Percentiles rank a stretch among this genome's conserved stretches.
Evolutionary conservation across 2,888 invertebrate genomes (phyloP).

Genomic region (Limenitis camilla): DNA sequence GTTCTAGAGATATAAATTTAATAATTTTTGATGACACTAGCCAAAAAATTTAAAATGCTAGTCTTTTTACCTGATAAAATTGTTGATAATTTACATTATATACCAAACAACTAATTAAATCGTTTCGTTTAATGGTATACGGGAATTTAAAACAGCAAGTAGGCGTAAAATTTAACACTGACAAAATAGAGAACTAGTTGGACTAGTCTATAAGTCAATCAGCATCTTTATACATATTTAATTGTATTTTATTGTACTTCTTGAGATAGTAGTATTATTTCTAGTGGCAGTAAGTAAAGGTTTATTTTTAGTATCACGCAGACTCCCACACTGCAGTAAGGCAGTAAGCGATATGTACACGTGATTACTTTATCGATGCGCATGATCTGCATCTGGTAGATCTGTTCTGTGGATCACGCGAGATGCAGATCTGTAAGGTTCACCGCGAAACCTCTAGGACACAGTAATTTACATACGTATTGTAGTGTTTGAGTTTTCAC

Average conservation of each 20-base stretch:
- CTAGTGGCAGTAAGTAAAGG: slow-evolving; percentile 16
- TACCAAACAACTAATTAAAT: too few relatives aligned
- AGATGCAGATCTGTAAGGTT: slow-evolving; percentile 17
- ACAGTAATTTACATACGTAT: background rate
- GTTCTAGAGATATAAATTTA: too few relatives aligned
- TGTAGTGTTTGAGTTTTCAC: background rate
- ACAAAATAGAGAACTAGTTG: background rate
- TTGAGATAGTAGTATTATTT: slow-evolving; percentile 6
- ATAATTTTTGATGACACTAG: too few relatives aligned
- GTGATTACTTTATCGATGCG: slow-evolving; percentile 62
- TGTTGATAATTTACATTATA: too few relatives aligned
- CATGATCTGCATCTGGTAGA: slow-evolving; percentile 57
- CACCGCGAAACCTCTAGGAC: slow-evolving; percentile 12
- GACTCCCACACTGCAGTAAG: slow-evolving; percentile 42
- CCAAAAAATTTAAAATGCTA: too few relatives aligned
- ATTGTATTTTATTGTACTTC: background rate
- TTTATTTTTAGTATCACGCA: slow-evolving; percentile 20
- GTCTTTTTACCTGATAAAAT: too few relatives aligned
- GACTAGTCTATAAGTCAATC: background rate
- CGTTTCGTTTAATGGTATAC: too few relatives aligned
- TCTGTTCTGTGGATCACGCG: slow-evolving; percentile 46
- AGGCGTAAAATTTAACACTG: background rate
- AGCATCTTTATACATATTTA: slow-evolving; percentile 1
- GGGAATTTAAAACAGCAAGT: too few relatives aligned
- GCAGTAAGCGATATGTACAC: slow-evolving; percentile 52